phyloP scores from a whole-genome alignment of 2,797 vertebrate genomes.

The Leontocebus nigricollis region DNA sequence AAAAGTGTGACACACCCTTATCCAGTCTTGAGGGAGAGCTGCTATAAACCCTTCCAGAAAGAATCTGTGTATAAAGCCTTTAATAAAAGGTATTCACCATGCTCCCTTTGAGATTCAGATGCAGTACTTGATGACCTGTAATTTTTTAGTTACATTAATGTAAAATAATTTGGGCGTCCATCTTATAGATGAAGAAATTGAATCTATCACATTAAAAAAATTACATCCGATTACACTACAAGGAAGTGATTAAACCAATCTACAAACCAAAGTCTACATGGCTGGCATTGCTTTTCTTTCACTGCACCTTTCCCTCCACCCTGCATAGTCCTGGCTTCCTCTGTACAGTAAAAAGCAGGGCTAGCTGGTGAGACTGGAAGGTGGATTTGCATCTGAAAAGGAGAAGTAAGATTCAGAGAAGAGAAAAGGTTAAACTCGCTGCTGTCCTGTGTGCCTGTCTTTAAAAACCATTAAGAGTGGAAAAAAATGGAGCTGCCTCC shows the following conservation, averaged over 20 bases:
- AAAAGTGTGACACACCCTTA: background rate
- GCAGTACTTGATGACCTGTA: background rate
- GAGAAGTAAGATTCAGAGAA: background rate
- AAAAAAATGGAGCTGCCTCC: background rate
- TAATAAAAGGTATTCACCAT: background rate
- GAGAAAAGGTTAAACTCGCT: background rate
- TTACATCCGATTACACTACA: background rate
- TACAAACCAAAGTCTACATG: fast-evolving
- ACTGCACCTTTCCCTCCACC: fast-evolving
- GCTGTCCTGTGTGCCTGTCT: background rate
- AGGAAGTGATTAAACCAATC: background rate
- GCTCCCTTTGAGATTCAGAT: background rate
- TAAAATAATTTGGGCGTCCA: background rate
- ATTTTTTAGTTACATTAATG: background rate
- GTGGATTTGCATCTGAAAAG: background rate
- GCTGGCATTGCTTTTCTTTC: background rate
- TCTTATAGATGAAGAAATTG: background rate
- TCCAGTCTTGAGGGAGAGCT: background rate
- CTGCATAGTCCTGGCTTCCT: background rate
- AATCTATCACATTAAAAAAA: background rate
- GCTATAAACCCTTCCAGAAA: background rate
- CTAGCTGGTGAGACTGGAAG: background rate
- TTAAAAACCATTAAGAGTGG: background rate
- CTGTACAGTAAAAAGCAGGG: background rate
- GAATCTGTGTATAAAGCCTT: background rate